Evolutionary conservation across 2,797 vertebrate species (phyloP), one percentile per base, ranked within the genome.

Genomic region (Sebastes steindachneri): DNA sequence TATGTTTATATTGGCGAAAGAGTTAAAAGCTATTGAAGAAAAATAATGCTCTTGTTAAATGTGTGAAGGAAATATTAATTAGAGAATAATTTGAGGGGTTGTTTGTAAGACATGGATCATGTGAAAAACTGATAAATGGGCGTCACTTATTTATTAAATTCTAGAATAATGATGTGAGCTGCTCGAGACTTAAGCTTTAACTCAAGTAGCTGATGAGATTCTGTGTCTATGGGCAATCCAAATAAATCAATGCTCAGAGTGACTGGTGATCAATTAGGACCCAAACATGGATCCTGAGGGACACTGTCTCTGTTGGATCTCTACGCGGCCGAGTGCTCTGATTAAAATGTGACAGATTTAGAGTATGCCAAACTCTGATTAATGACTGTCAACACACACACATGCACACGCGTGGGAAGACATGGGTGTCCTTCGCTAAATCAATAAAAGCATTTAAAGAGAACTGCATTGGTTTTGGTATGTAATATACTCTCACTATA

Each of bases 291-390:
- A 65, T 79, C 88, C 88, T 66, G 68, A 54, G 85, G 85, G 85
- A 89, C 60, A 14, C 64, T 10, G 67, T 66, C 54, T 72, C 71
- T 6, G 48, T 9, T 74, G 76, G 80, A 80, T 73, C 78, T 77
- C 64, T 35, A 14, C 54, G 74, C 66, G 63, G 80, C 77, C 25
- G 66, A 69, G 1, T 25, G 23, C 74, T 86, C 72, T 86, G 88
- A 91, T 88, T 92, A 93, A 83, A 90, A 77, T 74, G 73, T 85
- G 88, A 73, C 55, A 80, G 86, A 92, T 85, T 84, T 79, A 83
- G 19, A 63, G 75, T 51, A 33, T 51, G 77, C 67, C 77, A 72
- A 77, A 77, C 70, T 21, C 33, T 90, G 89, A 89, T 90, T 80
- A 83, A 89, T 72, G 77, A 33, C 66, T 25, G 7, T 29, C 14